Evolutionary conservation across 2,888 invertebrate genomes (phyloP).

Genomic region (Hydraecia micacea): DNA sequence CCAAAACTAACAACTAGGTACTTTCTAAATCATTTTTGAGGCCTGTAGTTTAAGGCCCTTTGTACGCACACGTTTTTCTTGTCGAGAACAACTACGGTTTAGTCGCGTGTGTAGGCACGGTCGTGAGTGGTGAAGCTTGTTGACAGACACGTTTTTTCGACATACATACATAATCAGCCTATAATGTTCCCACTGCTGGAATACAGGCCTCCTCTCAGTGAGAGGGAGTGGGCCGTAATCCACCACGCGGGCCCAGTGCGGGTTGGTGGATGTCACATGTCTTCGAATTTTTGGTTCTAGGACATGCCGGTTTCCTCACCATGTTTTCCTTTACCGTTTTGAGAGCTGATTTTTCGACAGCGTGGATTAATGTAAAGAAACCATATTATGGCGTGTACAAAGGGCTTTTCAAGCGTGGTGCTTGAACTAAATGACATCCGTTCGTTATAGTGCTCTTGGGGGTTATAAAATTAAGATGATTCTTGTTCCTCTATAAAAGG

Average conservation of each 20-base stretch:
- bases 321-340: too few relatives aligned
- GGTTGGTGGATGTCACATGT: too few relatives aligned
- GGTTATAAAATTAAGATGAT: slow-evolving; percentile 10
- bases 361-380: background rate
- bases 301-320: too few relatives aligned
- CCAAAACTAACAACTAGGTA: background rate
- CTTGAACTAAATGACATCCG: background rate
- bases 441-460: background rate
- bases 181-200: too few relatives aligned
- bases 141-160: background rate
- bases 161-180: too few relatives aligned
- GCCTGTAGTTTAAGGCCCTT: background rate
- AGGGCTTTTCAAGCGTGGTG: background rate
- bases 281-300: too few relatives aligned
- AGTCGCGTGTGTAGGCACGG: background rate
- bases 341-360: too few relatives aligned
- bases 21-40: background rate
- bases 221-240: too few relatives aligned
- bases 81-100: too few relatives aligned
- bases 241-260: too few relatives aligned
- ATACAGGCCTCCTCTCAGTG: too few relatives aligned
- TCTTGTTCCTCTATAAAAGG: slow-evolving; percentile 4
- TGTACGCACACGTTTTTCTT: background rate
- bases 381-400: background rate
- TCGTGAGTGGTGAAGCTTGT: background rate